A percentile compares a stretch with the other conserved stretches of the same genome.
Evolutionary conservation across 2,113 vertebrate species (phyloP).

Genomic region (Stigmatopora argus): DNA sequence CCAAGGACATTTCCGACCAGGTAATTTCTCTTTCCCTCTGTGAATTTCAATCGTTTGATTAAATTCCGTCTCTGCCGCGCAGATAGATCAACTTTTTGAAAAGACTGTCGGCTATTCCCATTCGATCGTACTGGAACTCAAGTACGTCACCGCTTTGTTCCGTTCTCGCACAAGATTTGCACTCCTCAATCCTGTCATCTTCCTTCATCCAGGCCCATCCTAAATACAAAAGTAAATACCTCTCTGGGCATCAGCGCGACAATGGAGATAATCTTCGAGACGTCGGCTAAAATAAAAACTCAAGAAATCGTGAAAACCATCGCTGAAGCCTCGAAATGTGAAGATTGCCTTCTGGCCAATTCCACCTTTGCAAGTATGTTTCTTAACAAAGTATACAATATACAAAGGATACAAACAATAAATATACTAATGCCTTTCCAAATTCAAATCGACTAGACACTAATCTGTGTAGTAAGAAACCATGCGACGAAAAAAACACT

Average conservation of each 20-base stretch:
- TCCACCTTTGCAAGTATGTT: fast-evolving
- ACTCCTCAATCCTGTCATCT: neutral
- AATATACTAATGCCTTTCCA: neutral
- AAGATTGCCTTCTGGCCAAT: fast-evolving
- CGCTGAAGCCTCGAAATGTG: fast-evolving
- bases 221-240: neutral
- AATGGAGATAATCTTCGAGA: slow-evolving; percentile 27
- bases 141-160: slow-evolving; percentile 29
- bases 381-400: no score
- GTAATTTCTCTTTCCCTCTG: slow-evolving; percentile 22
- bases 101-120: fast-evolving
- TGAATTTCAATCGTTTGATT: no score
- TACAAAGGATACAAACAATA: neutral
- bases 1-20: fast-evolving
- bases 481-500: slow-evolving; percentile 3
- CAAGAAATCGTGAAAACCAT: fast-evolving
- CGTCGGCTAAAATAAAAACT: fast-evolving
- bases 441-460: neutral
- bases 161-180: neutral
- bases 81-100: fast-evolving
- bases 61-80: slow-evolving; percentile 16
- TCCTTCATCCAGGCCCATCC: neutral
- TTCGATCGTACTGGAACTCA: slow-evolving; percentile 30
- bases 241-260: fast-evolving
- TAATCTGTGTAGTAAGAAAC: fast-evolving